phyloP scores from a whole-genome alignment of 53 echinoderm and acorn worm genomes.

The Actinopyga echinites region DNA sequence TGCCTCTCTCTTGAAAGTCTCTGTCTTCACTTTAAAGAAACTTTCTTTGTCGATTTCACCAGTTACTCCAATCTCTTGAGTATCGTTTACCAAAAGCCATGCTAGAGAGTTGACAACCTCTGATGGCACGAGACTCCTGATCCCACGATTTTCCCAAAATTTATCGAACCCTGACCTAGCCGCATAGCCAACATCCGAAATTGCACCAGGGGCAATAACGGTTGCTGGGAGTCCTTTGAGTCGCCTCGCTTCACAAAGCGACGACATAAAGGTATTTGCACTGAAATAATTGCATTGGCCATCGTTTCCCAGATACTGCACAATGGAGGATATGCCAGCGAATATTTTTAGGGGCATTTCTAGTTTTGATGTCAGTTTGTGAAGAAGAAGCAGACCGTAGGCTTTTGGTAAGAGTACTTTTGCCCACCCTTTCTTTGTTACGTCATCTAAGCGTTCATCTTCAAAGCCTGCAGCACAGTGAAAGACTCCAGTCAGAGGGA shows the following conservation, averaged over 20 bases:
- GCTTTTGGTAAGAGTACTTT: conserved; percentile 62
- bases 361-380: conserved; percentile 58
- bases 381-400: conserved; percentile 69
- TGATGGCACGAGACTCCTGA: conserved; percentile 48
- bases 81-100: conserved; percentile 22
- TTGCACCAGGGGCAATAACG: conserved; percentile 44
- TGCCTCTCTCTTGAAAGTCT: too few species aligned
- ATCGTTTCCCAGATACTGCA: conserved; percentile 60
- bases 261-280: conserved; percentile 61
- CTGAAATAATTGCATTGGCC: conserved; percentile 73
- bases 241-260: conserved; percentile 45
- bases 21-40: conserved; percentile 15
- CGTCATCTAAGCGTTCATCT: conserved; percentile 48
- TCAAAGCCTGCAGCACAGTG: conserved; percentile 67
- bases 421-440: conserved; percentile 59
- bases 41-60: conserved; percentile 3
- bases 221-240: conserved; percentile 60
- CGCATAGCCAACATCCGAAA: conserved; percentile 67
- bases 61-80: background rate
- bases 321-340: conserved; percentile 59
- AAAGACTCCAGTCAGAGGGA: conserved; percentile 52
- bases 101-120: conserved; percentile 42
- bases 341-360: conserved; percentile 54
- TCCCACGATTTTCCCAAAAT: conserved; percentile 50
- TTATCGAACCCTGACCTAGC: conserved; percentile 45